Percentiles rank a stretch among this genome's conserved stretches.
Evolutionary conservation across 2,888 invertebrate genomes (phyloP).

Genomic region (Caenorhabditis sulstoni): DNA sequence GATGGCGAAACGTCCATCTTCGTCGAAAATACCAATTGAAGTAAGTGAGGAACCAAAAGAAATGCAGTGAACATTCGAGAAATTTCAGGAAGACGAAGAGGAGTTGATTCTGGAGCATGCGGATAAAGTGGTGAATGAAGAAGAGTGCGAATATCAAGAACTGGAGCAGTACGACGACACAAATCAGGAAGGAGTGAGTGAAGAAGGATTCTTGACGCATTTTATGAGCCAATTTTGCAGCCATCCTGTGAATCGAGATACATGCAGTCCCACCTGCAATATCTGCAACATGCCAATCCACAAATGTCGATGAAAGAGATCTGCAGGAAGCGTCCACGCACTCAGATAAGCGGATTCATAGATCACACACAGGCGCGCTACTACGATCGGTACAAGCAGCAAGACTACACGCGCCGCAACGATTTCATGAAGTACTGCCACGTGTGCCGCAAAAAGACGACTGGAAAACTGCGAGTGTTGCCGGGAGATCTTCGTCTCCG

Average conservation of each 20-base stretch:
- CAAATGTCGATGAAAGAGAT: slow-evolving; percentile 44
- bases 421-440: slow-evolving; percentile 68
- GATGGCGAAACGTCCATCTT: slow-evolving; percentile 40
- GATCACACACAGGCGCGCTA: slow-evolving; percentile 48
- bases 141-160: not conserved
- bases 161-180: slow-evolving; percentile 11
- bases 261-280: slow-evolving; percentile 13
- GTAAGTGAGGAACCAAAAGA: not conserved
- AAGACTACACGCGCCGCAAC: slow-evolving; percentile 61
- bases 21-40: slow-evolving; percentile 22
- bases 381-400: slow-evolving; percentile 59
- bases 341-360: slow-evolving; percentile 15
- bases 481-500: slow-evolving; percentile 66
- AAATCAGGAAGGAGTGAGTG: slow-evolving; percentile 15
- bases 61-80: not conserved
- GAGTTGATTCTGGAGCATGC: too few relatives aligned
- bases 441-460: slow-evolving; percentile 63
- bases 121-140: not conserved
- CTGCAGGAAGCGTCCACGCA: slow-evolving; percentile 20
- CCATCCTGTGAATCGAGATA: slow-evolving; percentile 4
- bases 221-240: slow-evolving; percentile 9
- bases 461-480: slow-evolving; percentile 63
- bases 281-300: slow-evolving; percentile 11
- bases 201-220: not conserved
- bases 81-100: slow-evolving; percentile 15